A percentile compares a stretch with the other conserved stretches of the same genome.
Conservation (phyloP, 2,888 invertebrate genomes). For the Microplitis deprimator region DNA sequence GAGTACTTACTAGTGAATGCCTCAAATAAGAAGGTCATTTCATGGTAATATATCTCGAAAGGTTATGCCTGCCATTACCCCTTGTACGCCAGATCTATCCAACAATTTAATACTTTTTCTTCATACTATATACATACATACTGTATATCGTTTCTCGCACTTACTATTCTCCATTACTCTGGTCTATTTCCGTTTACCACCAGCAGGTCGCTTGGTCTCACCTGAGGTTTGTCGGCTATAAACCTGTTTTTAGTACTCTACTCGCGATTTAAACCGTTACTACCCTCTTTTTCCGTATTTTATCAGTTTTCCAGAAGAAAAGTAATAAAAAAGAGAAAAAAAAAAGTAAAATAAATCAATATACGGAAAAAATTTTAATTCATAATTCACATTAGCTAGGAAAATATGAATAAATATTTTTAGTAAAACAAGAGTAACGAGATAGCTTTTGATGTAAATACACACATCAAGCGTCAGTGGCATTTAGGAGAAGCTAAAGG, state of each 20-base stretch:
- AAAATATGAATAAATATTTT: neutral
- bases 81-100: neutral
- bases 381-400: too few relatives aligned
- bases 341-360: too few relatives aligned
- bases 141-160: constrained; percentile 28
- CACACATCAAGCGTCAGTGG: neutral
- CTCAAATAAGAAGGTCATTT: constrained; percentile 16
- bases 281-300: neutral
- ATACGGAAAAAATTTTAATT: too few relatives aligned
- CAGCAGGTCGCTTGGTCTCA: constrained; percentile 35
- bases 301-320: too few relatives aligned
- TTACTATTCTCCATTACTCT: constrained; percentile 41
- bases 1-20: constrained; percentile 2
- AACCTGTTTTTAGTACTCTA: constrained; percentile 33
- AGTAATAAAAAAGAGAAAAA: too few relatives aligned
- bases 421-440: neutral
- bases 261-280: constrained; percentile 22
- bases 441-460: neutral
- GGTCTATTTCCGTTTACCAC: constrained; percentile 41
- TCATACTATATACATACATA: neutral
- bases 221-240: constrained; percentile 42
- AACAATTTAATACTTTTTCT: constrained; percentile 29
- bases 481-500: neutral
- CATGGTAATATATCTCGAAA: constrained; percentile 5
- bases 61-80: constrained; percentile 14